Base-by-base conservation (phyloP, 64 coral and sea anemone species). In the Montipora sp. region DNA sequence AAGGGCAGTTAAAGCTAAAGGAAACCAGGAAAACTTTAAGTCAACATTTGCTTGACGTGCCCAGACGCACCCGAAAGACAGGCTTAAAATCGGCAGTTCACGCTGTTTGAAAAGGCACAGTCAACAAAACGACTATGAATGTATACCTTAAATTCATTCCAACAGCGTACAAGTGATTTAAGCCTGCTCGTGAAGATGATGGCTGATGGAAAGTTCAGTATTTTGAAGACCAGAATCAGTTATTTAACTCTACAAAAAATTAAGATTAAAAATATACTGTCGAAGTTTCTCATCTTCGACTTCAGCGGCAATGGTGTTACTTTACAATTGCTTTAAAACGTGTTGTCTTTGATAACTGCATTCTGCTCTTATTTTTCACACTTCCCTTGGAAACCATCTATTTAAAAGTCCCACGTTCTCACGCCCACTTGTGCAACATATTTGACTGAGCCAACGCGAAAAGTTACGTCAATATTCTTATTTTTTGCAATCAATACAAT, bases 401-500 rank as follows among this genome's bases (percentile, higher is more conserved):
- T 71, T 46, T 15, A 5, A 36, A 18, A 19, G 16, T 48, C 36
- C 36, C 15, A 78, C 5, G 20, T 21, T 21, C 24, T 81, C n/a
- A 24, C 66, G 18, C 65, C 60, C 8, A 71, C 82, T 36, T 85
- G 47, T 51, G 48, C 43, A 85, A 85, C 65, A 84, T 57, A 15
- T 84, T 69, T 84, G 81, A 66, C 24, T 69, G 14, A 69, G 22
- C 46, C 43, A 67, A 85, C 61, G 70, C 18, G 82, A 67, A 71
- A 85, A 72, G 67, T 63, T 67, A 85, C 82, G 82, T 85, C 82
- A 85, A 85, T 85, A 85, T 85, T 85, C 82, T 85, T 85, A 85
- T 85, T 85, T 85, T 85, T 48, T 46, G 47, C 65, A 84, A 36
- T 36, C 36, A 36, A 36, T 36, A 36, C 36, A 36, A 36, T 84